These are phyloP conservation scores for Dendrocincla fuliginosa DNA, from an alignment of 2,797 vertebrate species.

Conservation along the genomic window DNA sequence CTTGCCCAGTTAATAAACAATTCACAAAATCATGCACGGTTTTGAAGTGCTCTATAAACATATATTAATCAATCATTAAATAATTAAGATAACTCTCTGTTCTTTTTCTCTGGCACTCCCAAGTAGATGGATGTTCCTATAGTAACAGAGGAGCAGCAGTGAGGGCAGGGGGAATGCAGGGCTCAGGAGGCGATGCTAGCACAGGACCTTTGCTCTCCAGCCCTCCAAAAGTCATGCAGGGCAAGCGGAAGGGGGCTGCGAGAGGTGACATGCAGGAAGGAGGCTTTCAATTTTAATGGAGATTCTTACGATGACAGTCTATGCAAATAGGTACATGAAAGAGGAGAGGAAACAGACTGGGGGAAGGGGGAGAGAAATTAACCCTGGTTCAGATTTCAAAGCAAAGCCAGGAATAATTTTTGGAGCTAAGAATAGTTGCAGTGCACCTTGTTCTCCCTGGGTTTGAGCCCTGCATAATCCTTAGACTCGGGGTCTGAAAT, in stretches of 20 bases:
- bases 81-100: conserved; percentile 45
- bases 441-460: conserved; percentile 40
- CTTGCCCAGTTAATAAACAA: conserved; percentile 8
- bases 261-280: conserved; percentile 67
- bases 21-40: not conserved
- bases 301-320: conserved; percentile 64
- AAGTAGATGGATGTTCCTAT: conserved; percentile 4
- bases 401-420: conserved; percentile 56
- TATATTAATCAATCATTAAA: conserved; percentile 51
- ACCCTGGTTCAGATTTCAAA: conserved; percentile 64
- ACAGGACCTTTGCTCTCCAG: conserved; percentile 51
- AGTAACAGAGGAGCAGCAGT: not conserved
- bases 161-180: not conserved
- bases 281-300: conserved; percentile 71
- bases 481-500: not conserved
- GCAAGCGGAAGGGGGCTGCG: conserved; percentile 55
- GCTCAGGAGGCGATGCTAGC: not conserved
- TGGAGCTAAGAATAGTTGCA: conserved; percentile 50
- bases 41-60: conserved; percentile 23
- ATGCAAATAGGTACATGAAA: conserved; percentile 71
- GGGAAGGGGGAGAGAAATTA: conserved; percentile 57
- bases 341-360: conserved; percentile 50
- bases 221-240: conserved; percentile 52
- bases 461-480: not conserved
- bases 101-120: conserved; percentile 44